Base-by-base conservation (phyloP, 2,888 invertebrate species). In the Agrochola litura region DNA sequence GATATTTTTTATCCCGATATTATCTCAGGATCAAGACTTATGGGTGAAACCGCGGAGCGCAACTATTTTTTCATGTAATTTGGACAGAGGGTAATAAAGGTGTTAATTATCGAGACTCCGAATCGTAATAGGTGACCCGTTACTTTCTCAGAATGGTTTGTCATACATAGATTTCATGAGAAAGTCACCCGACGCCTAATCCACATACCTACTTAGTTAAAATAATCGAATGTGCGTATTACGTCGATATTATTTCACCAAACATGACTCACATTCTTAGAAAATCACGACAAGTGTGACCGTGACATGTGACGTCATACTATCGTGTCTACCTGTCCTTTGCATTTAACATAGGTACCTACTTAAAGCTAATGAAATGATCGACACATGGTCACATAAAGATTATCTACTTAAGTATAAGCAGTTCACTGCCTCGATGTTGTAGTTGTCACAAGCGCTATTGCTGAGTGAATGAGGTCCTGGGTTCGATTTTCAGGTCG, bases 231-330 rank as follows among this genome's bases (percentile, higher is more conserved):
- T 25, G 56, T 63, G 2, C 56, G 37, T 61, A 71, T 79, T 71
- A 37, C 58, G 63, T 64, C 2, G 25, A 64, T 78, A 73, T 58
- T 82, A 69, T 77, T 82, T 78, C 63, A 64, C 66, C 60, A 4
- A 61, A 10, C 14, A 43, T 84, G 84, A 84, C 30, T 82, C 76
- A 82, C 68, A 61, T 84, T 79, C 84, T 82, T 74, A 74, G 85
- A 85, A 84, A 85, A 82, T 82, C 63, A 84, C 67, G 75, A 25
- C 75, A 76, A 61, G 58, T 63, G 54, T 76, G 84, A 70, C 82
- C 84, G 49, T 83, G 80, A 77, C 68, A 72, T 52, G 86, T 83
- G 83, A 85, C 83, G 77, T 85, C 73, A 83, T 71, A 71, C 25
- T 43, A n/a, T 72, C 72, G 58, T 52, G 30, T 73, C 41, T 70